Base-by-base conservation (phyloP, 2,888 invertebrate species). In the Drosophila paramelanica region DNA sequence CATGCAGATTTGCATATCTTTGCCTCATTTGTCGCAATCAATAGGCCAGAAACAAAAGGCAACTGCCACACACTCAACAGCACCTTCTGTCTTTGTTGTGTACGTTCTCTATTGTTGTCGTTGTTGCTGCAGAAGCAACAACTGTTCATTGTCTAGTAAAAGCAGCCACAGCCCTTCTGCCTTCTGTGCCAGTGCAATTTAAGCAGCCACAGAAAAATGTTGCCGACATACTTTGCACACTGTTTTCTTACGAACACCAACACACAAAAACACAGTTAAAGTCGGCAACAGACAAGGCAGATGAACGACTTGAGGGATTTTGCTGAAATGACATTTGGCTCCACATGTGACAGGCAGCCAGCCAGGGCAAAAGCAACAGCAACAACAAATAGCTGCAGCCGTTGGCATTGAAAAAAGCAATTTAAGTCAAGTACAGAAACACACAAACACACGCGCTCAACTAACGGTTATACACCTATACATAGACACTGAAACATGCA, bases 281-380 rank as follows among this genome's bases (percentile, higher is more conserved):
- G 60, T 71, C 72, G 58, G 25, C 65, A 65, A 58, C 52, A 65
- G 77, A 68, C 72, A 81, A 76, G 65, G 73, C 82, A 87, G 77
- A 83, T 77, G 88, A 87, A 89, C 89, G 88, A 90, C 90, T 90
- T 89, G 79, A 89, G 91, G 91, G 91, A 91, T 84, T 91, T 86
- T 88, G 79, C 83, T 86, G 87, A 91, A 91, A 91, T 91, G 90
- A 91, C 91, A 91, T 90, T 89, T 91, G 90, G 89, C 88, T 89
- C 90, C 79, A 84, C 79, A 89, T 90, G 89, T 85, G 83, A 73
- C 79, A 85, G 73, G 85, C 77, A 79, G 72, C 67, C 61, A 58
- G 52, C 49, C n/a, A 36, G 36, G 36, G 36, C 42, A 55, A 51
- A 38, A 38, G 38, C 50, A 62, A 39, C 47, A 57, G 38, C 56